phyloP scores from a whole-genome alignment of 2,113 vertebrate species.

The Rynchops niger region DNA sequence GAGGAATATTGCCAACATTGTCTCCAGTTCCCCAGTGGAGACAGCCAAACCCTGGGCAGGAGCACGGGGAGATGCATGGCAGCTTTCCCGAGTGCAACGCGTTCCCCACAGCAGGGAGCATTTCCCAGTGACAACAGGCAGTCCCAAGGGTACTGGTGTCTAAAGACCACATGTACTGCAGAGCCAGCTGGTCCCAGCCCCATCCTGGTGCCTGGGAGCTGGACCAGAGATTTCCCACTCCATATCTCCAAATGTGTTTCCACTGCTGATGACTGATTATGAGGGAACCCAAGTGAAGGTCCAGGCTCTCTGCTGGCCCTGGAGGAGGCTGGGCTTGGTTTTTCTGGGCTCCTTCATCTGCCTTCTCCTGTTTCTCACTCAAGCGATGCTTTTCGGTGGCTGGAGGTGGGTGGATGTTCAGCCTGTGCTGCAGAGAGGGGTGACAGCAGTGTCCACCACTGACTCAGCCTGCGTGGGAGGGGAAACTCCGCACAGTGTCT shows the following conservation, averaged over 20 bases:
- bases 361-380: background rate
- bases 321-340: too few species aligned
- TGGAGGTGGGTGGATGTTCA: background rate
- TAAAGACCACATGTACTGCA: fast-evolving
- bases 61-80: background rate
- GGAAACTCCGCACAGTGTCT: background rate
- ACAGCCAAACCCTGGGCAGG: background rate
- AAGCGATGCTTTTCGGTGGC: background rate
- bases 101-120: background rate
- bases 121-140: background rate
- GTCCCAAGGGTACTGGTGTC: background rate
- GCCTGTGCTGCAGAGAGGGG: fast-evolving
- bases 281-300: background rate
- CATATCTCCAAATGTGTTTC: background rate
- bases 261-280: background rate
- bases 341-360: background rate
- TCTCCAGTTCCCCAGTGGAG: background rate
- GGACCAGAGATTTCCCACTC: background rate
- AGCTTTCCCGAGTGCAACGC: background rate
- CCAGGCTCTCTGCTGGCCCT: background rate
- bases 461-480: background rate
- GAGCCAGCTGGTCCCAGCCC: background rate
- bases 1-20: background rate
- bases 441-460: background rate
- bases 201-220: background rate